Percentiles rank a stretch among this genome's conserved stretches.
phyloP scores from a whole-genome alignment of 2,888 invertebrate species.

The Alentia gelatinosa region DNA sequence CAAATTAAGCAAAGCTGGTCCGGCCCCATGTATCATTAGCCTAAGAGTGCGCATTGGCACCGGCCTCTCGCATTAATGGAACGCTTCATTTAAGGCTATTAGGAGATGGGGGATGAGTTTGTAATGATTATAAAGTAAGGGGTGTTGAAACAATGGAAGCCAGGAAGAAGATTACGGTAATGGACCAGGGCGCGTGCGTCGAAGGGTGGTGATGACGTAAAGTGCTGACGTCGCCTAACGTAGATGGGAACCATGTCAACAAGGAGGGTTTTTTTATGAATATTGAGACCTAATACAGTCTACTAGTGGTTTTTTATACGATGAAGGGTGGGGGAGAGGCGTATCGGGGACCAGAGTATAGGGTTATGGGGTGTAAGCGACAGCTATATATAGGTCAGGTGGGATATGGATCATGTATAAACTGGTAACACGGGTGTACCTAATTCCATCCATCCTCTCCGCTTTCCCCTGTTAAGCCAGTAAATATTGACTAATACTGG shows the following conservation, averaged over 20 bases:
- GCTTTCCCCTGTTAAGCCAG: too few relatives aligned
- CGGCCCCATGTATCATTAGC: conserved; percentile 20
- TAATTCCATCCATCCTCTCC: neutral
- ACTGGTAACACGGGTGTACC: neutral
- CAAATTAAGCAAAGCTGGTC: conserved; percentile 3
- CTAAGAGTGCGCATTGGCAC: neutral
- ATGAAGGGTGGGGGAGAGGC: neutral
- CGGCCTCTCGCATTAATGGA: neutral
- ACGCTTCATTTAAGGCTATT: conserved; percentile 17
- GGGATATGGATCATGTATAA: neutral
- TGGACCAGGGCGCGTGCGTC: neutral
- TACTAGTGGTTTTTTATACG: neutral
- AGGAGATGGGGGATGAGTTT: conserved; percentile 12
- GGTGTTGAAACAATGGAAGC: conserved; percentile 17
- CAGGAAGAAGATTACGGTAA: neutral
- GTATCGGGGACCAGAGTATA: too few relatives aligned
- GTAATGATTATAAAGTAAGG: conserved; percentile 30
- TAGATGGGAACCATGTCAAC: neutral
- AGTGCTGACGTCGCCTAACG: neutral
- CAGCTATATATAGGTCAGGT: neutral
- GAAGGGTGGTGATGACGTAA: neutral
- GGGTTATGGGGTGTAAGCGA: too few relatives aligned
- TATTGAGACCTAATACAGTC: neutral
- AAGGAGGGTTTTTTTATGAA: conserved; percentile 16
- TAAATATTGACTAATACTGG: too few relatives aligned